These are phyloP conservation scores for Fulmarus glacialis DNA, from an alignment of 2,113 vertebrate species.

Conservation along the genomic window DNA sequence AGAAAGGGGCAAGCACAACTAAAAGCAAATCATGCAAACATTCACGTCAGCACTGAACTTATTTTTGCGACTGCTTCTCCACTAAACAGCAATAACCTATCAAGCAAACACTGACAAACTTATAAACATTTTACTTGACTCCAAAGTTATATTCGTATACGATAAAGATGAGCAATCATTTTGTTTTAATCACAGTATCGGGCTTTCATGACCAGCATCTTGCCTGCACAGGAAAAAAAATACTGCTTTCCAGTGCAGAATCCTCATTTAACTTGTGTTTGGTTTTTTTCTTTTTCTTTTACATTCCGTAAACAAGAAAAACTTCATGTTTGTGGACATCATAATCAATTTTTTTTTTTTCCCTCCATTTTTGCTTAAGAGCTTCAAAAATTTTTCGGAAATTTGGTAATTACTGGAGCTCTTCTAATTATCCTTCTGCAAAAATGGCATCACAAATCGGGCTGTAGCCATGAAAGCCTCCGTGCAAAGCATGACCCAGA, in stretches of 20 bases:
- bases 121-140: conserved; percentile 39
- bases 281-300: background rate
- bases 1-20: conserved; percentile 52
- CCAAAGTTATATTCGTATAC: conserved; percentile 1
- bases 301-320: background rate
- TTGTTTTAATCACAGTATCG: background rate
- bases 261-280: background rate
- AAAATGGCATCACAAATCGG: conserved; percentile 20
- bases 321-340: background rate
- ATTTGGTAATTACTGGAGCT: background rate
- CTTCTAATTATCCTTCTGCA: conserved; percentile 20
- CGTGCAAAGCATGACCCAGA: conserved; percentile 43
- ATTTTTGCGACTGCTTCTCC: conserved; percentile 25
- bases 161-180: conserved; percentile 26
- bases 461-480: conserved; percentile 73
- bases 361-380: conserved; percentile 1
- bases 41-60: conserved; percentile 54
- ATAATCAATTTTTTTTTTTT: background rate
- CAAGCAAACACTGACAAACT: conserved; percentile 68
- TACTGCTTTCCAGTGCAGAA: background rate
- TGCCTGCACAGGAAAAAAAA: background rate
- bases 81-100: conserved; percentile 56
- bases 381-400: background rate
- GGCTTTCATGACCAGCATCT: conserved; percentile 72
- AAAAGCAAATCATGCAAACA: conserved; percentile 77